These are phyloP conservation scores for Agapetus fuscipes DNA, from an alignment of 2,888 invertebrate genomes.

Conservation along the genomic window DNA sequence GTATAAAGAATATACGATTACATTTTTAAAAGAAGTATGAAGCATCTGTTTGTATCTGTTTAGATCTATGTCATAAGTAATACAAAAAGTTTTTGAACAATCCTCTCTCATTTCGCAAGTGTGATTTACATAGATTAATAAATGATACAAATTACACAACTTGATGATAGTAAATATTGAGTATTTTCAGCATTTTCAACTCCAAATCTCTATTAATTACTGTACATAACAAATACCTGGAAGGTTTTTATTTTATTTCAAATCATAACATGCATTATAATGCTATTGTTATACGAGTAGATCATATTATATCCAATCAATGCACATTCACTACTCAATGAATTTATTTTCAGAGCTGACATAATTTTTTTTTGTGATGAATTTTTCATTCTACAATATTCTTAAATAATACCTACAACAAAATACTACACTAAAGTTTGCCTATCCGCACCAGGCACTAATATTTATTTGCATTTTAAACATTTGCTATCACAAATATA, in stretches of 20 bases:
- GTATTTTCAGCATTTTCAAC: neutral
- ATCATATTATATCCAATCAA: neutral
- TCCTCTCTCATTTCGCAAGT: neutral
- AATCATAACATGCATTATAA: neutral
- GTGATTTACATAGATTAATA: neutral
- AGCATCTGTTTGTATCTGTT: constrained; percentile 10
- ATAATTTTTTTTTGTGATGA: too few species aligned
- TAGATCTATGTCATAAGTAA: neutral
- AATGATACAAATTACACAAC: too few species aligned
- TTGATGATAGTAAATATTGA: neutral
- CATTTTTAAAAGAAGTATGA: constrained; percentile 15
- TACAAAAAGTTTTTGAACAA: constrained; percentile 1
- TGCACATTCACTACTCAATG: neutral
- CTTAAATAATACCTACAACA: too few species aligned
- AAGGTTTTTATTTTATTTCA: neutral
- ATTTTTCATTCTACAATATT: too few species aligned
- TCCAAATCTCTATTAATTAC: neutral
- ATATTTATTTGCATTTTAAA: too few species aligned
- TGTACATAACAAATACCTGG: neutral
- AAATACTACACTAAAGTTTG: too few species aligned
- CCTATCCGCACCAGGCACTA: too few species aligned
- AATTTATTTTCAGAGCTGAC: too few species aligned
- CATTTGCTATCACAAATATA: too few species aligned
- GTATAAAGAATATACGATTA: constrained; percentile 16
- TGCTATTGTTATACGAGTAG: neutral